A percentile compares a stretch with the other conserved stretches of the same genome.
Evolutionary conservation across 2,888 invertebrate species (phyloP).

Genomic region (Drosophila trichaetosa): DNA sequence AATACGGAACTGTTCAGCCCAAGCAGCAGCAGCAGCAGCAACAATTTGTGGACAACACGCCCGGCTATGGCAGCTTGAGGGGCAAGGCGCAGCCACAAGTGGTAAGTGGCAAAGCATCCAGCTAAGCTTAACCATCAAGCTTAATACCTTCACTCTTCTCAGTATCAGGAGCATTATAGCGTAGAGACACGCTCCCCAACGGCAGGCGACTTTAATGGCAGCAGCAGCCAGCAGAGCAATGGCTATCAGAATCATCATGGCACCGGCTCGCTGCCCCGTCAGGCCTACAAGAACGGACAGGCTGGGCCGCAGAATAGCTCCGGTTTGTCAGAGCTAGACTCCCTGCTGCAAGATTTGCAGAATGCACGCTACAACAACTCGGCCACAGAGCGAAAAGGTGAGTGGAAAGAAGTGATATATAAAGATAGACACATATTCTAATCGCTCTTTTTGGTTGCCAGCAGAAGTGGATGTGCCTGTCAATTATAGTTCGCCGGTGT

Average conservation of each 20-base stretch:
- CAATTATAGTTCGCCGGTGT: constrained; percentile 84
- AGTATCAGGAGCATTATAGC: constrained; percentile 84
- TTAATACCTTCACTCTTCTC: constrained; percentile 2
- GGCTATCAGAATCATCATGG: constrained; percentile 81
- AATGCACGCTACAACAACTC: constrained; percentile 88
- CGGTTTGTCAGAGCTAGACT: constrained; percentile 96
- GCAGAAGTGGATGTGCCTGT: constrained; percentile 79
- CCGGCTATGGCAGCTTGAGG: constrained; percentile 91
- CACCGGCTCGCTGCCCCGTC: constrained; percentile 76
- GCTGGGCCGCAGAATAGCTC: constrained; percentile 68
- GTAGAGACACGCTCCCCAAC: constrained; percentile 81
- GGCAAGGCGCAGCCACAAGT: constrained; percentile 88
- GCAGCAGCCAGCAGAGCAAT: constrained; percentile 68
- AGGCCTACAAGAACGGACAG: constrained; percentile 60
- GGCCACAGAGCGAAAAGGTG: constrained; percentile 85
- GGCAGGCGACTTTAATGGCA: constrained; percentile 63
- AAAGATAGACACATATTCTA: neutral
- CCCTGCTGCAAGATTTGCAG: constrained; percentile 95
- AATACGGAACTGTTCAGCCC: constrained; percentile 62
- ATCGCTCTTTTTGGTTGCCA: neutral
- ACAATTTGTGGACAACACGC: constrained; percentile 82
- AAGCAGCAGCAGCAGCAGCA: constrained; percentile 62
- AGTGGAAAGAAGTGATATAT: neutral
- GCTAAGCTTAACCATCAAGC: too few species aligned
- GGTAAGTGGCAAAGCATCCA: constrained; percentile 85